Base-by-base conservation (phyloP, 2,797 vertebrate species). In the Channa striata region DNA sequence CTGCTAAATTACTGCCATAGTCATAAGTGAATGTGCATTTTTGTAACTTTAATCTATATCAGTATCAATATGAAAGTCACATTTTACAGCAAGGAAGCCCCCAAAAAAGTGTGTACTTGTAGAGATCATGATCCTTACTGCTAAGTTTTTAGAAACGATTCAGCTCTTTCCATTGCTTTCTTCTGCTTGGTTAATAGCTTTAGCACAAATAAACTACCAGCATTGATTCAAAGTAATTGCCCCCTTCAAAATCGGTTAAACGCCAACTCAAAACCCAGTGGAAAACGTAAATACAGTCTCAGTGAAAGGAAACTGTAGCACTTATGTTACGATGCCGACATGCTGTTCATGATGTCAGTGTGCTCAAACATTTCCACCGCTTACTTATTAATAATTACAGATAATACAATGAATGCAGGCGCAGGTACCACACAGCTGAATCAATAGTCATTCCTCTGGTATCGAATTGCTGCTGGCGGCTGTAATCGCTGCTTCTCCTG, bases 311-410 rank as follows among this genome's bases (percentile, higher is more conserved):
- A 80, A 64, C 21, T 39, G 64, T 39, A 47, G 39, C 43, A 60
- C 20, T 44, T 17, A 11, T 23, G 9, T 19, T 62, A 70, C 72
- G 58, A 85, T 64, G 44, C 58, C 68, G 73, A 84, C 53, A 76
- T 64, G 65, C 39, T 66, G 37, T 52, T 75, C 16, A 1, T 68
- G 57, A 66, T 14, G 2, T 66, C 68, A 14, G 19, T 70, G 66
- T n/a, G 62, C 30, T 77, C 43, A 23, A 72, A 73, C 11, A 61
- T 36, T 54, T 56, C 54, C 36, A 19, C 43, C 17, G 7, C 59
- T 47, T 25, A 42, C 53, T 17, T 56, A 60, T 67, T 48, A 47
- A 10, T 72, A 81, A 80, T 74, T 69, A 77, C 56, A 78, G 56
- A 69, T 68, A 49, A 68, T 64, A 70, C 65, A 39, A 78, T 46